Conservation (phyloP, 2,113 vertebrate genomes). For the Muscicapa adusta region DNA sequence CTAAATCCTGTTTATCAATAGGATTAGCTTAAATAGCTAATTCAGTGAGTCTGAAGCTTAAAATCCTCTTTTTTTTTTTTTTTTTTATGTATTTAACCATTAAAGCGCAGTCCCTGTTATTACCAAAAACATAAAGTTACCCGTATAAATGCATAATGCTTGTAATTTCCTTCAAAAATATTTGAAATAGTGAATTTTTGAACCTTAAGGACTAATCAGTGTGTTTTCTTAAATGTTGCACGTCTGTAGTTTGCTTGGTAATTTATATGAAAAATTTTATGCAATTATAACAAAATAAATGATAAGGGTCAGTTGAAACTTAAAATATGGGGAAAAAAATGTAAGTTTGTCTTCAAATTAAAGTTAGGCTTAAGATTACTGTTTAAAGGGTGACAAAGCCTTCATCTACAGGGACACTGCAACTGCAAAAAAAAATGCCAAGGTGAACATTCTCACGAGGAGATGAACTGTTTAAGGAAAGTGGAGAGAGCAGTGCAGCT, state of each 20-base stretch:
- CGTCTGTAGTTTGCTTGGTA: not conserved
- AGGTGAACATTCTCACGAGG: not conserved
- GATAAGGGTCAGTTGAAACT: not conserved
- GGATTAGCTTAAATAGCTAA: not conserved
- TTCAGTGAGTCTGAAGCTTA: not conserved
- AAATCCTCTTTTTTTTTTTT: not conserved
- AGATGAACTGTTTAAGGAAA: not conserved
- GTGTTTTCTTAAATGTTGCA: rapidly evolving
- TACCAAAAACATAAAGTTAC: not conserved
- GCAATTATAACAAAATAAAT: not conserved
- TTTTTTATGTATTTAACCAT: not conserved
- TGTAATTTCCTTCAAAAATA: not conserved
- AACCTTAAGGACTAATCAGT: not conserved
- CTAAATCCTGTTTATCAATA: not conserved
- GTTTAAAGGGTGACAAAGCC: not conserved
- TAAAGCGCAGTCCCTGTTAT: not conserved
- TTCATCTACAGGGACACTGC: not conserved
- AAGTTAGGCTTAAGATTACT: not conserved
- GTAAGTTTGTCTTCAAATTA: not conserved
- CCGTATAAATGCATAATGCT: not conserved
- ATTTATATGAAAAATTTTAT: not conserved
- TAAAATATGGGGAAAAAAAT: not conserved
- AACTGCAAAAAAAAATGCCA: not conserved
- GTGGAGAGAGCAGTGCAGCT: not conserved
- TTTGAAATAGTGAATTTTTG: not conserved